A percentile compares a stretch with the other conserved stretches of the same genome.
phyloP scores from a whole-genome alignment of 2,113 vertebrate genomes.

The Aythya baeri region DNA sequence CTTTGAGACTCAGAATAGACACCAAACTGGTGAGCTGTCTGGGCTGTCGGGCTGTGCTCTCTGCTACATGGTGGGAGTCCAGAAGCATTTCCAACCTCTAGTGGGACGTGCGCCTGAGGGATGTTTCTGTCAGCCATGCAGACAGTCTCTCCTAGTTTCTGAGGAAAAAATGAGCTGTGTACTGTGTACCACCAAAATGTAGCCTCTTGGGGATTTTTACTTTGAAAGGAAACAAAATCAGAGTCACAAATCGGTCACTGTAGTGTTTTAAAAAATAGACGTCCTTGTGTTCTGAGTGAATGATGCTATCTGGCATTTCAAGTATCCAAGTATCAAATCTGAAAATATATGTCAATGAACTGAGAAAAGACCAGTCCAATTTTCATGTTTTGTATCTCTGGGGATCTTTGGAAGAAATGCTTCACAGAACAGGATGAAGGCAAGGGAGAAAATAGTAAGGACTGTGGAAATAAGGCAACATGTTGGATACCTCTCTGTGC shows the following conservation, averaged over 20 bases:
- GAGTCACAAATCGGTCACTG: not conserved
- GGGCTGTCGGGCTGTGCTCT: not conserved
- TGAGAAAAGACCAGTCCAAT: not conserved
- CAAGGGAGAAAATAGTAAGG: not conserved
- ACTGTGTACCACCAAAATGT: accelerated
- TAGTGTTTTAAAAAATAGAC: not conserved
- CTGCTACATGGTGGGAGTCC: not conserved
- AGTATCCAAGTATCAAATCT: not conserved
- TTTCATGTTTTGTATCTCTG: not conserved
- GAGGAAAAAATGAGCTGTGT: not conserved
- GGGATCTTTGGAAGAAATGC: not conserved
- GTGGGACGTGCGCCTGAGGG: accelerated
- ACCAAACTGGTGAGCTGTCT: not conserved
- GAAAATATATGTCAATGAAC: not conserved
- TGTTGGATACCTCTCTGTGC: accelerated
- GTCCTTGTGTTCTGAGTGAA: not conserved
- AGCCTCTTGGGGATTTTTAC: not conserved
- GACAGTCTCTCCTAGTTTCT: not conserved
- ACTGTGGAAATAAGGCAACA: not conserved
- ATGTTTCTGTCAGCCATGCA: accelerated
- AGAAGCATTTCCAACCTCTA: not conserved
- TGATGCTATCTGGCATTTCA: not conserved
- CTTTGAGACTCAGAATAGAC: not conserved
- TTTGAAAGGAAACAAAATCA: not conserved
- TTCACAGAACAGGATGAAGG: not conserved